Evolutionary conservation across 1,140 invertebrate genomes (phyloP).

Genomic region (Venustaconcha ellipsiformis): DNA sequence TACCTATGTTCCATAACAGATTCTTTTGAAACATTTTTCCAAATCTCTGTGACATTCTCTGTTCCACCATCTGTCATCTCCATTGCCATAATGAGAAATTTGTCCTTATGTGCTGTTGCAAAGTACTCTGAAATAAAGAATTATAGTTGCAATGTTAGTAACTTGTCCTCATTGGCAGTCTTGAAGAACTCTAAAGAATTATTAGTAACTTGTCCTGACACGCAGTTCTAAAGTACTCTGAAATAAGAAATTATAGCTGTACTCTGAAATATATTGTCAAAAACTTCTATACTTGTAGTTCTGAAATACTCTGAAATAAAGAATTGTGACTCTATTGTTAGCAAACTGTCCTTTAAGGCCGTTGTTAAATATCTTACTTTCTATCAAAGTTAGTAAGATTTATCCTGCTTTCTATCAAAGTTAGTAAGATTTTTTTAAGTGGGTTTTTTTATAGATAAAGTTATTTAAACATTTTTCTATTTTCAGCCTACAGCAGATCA

Average conservation of each 20-base stretch:
- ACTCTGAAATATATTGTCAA: neutral
- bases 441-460: no score
- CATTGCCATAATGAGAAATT: slow-evolving; percentile 33
- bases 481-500: no score
- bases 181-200: slow-evolving; percentile 18
- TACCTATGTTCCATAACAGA: slow-evolving; percentile 33
- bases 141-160: neutral
- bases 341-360: neutral
- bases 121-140: slow-evolving; percentile 17
- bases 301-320: slow-evolving; percentile 18
- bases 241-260: neutral
- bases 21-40: slow-evolving; percentile 29
- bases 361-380: slow-evolving; percentile 22
- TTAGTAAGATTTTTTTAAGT: no score
- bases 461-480: no score
- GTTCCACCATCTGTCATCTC: slow-evolving; percentile 22
- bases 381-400: no score
- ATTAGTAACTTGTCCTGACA: neutral
- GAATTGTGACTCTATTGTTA: neutral
- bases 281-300: slow-evolving; percentile 5
- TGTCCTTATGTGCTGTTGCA: slow-evolving; percentile 30
- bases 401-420: neutral
- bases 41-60: slow-evolving; percentile 16
- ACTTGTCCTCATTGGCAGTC: slow-evolving; percentile 2
- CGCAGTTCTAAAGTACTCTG: slow-evolving; percentile 24